Percentiles rank a stretch among this genome's conserved stretches.
These are phyloP conservation scores for Onychomys torridus DNA, from an alignment of 2,797 vertebrate species.

Conservation along the genomic window DNA sequence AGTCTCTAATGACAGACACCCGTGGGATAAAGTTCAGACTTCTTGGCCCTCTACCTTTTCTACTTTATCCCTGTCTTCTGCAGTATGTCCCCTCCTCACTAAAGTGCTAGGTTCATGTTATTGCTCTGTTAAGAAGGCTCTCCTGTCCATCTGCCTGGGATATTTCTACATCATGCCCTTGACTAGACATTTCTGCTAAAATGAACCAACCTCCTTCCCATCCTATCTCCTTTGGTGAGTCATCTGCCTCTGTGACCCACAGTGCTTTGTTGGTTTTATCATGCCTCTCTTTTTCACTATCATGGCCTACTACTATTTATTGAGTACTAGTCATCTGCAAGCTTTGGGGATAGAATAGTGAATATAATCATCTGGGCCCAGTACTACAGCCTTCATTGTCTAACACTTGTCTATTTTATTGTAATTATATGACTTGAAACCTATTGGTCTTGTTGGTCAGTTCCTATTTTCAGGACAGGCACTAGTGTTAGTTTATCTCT, in stretches of 20 bases:
- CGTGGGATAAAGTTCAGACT: background rate
- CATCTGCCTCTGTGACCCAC: too few species aligned
- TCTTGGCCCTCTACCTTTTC: background rate
- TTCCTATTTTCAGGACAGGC: conserved; percentile 34
- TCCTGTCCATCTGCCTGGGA: background rate
- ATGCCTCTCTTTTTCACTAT: background rate
- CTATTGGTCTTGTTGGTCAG: conserved; percentile 1
- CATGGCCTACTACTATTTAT: background rate
- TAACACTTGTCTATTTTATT: background rate
- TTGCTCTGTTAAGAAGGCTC: background rate
- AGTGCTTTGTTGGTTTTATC: background rate
- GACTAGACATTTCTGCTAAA: background rate
- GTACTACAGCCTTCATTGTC: background rate
- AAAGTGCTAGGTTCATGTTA: background rate
- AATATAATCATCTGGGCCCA: background rate
- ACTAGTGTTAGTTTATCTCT: conserved; percentile 38
- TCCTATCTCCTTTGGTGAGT: background rate
- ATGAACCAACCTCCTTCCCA: background rate
- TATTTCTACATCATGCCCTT: background rate
- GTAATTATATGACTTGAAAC: conserved; percentile 6
- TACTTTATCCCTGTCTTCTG: background rate
- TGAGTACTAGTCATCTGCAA: background rate
- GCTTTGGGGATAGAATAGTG: background rate
- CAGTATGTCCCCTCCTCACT: background rate
- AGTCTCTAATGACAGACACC: background rate